phyloP scores from a whole-genome alignment of 1,140 invertebrate species.

The Caenorhabditis elegans region WBcel235 BX284603.4:9442501-9443000 shows the following conservation, averaged over 20 bases:
- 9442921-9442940: constrained; percentile 74
- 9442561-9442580: constrained; percentile 68
- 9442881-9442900: constrained; percentile 78
- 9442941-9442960: constrained; percentile 71
- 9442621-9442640: constrained; percentile 50
- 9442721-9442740: constrained; percentile 75
- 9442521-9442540: constrained; percentile 38
- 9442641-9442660: constrained; percentile 70
- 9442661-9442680: constrained; percentile 69
- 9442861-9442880: constrained; percentile 74
- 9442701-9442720: constrained; percentile 75
- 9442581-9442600: constrained; percentile 59
- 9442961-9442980: background rate
- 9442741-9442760: constrained; percentile 70
- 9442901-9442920: constrained; percentile 73
- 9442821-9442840: constrained; percentile 55
- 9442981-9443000: background rate
- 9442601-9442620: background rate
- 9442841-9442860: constrained; percentile 69
- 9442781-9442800: background rate
- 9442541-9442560: constrained; percentile 67
- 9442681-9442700: constrained; percentile 69
- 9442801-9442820: constrained; percentile 53
- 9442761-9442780: constrained; percentile 39
- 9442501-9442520: constrained; percentile 77